Conservation (phyloP, 2,888 invertebrate species). For the Synanthedon formicaeformis region DNA sequence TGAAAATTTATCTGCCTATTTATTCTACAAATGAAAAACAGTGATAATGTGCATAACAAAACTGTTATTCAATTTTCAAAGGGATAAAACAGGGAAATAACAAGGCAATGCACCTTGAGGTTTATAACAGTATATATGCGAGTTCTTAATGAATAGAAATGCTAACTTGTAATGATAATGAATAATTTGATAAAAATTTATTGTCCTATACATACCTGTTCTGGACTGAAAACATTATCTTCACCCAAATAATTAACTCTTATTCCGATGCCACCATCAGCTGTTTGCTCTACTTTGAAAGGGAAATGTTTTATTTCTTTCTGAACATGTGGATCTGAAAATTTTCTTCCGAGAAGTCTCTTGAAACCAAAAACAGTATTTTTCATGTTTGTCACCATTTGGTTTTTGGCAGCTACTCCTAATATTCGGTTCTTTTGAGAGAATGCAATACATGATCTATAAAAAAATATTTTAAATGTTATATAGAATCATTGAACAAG, state of each 20-base stretch:
- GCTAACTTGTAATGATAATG: too few relatives aligned
- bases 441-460: conserved; percentile 95
- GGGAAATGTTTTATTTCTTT: conserved; percentile 84
- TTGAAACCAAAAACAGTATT: conserved; percentile 97
- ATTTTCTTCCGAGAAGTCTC: conserved; percentile 90
- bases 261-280: conserved; percentile 87
- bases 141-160: too few relatives aligned
- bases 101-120: too few relatives aligned
- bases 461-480: conserved; percentile 17
- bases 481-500: not conserved
- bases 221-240: conserved; percentile 86
- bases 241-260: conserved; percentile 90
- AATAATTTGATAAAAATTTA: too few relatives aligned
- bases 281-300: conserved; percentile 80
- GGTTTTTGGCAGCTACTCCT: conserved; percentile 97
- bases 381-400: conserved; percentile 96
- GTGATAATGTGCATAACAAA: too few relatives aligned
- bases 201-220: conserved; percentile 72
- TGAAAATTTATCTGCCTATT: too few relatives aligned
- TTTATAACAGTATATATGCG: too few relatives aligned
- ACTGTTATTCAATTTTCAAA: too few relatives aligned
- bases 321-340: conserved; percentile 88
- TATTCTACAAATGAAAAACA: too few relatives aligned
- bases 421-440: conserved; percentile 91
- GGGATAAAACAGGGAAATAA: too few relatives aligned